Conservation (phyloP, 35 echinoderm and acorn worm species). For the Ophioderma brevispina region DNA sequence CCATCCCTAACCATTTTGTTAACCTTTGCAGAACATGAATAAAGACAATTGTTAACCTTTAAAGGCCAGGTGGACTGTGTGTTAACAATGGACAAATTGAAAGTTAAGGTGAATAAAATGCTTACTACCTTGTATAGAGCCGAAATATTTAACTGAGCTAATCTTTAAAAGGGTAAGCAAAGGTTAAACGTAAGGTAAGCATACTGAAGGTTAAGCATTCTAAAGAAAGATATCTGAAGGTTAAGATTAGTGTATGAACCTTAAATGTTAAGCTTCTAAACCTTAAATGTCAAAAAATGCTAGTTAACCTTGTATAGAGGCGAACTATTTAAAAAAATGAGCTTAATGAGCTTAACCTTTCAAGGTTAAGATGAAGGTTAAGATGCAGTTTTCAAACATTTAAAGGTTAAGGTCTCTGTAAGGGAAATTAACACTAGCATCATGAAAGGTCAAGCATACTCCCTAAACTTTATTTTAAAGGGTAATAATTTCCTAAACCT, state of each 20-base stretch:
- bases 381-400: slow-evolving; percentile 2
- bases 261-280: slow-evolving; percentile 20
- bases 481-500: slow-evolving; percentile 11
- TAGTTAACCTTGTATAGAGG: background rate
- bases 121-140: background rate
- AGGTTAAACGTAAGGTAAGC: too few relatives aligned
- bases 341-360: too few relatives aligned
- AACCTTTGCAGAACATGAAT: too few relatives aligned
- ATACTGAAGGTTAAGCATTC: too few relatives aligned
- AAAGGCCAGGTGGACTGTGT: too few relatives aligned
- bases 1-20: too few relatives aligned
- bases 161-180: background rate
- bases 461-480: too few relatives aligned
- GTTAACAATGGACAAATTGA: background rate
- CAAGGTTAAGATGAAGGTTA: too few relatives aligned
- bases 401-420: slow-evolving; percentile 9
- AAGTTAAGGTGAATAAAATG: background rate
- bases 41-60: too few relatives aligned
- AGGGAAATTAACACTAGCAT: slow-evolving; percentile 21
- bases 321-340: too few relatives aligned
- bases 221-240: background rate
- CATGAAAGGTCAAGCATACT: slow-evolving; percentile 19
- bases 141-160: background rate
- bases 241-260: background rate
- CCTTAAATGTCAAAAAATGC: too few relatives aligned